These are phyloP conservation scores for Drosophila buzzatii DNA, from an alignment of 2,888 invertebrate species.

Conservation along the genomic window DNA sequence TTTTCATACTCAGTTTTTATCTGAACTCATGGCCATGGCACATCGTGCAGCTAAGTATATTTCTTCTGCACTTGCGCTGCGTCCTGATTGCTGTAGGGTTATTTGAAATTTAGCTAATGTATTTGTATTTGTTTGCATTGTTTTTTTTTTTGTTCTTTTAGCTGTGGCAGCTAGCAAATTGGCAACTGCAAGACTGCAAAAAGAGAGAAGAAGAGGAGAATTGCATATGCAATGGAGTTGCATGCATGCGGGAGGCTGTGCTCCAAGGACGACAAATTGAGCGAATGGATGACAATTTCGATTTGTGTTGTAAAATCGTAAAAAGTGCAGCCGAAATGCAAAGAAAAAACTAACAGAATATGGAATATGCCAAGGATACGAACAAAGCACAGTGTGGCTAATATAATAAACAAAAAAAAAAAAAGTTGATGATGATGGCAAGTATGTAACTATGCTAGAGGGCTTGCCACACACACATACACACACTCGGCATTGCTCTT, in stretches of 20 bases:
- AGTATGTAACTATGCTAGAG: constrained; percentile 12
- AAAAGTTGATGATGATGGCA: constrained; percentile 11
- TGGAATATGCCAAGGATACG: constrained; percentile 24
- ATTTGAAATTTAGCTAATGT: constrained; percentile 11
- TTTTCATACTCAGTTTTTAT: not conserved
- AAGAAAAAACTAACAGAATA: constrained; percentile 48
- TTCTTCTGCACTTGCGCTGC: not conserved
- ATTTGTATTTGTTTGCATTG: constrained; percentile 13
- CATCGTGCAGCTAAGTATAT: not conserved
- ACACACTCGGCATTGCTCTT: constrained; percentile 34
- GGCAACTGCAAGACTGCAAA: constrained; percentile 27
- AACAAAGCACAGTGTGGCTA: constrained; percentile 27
- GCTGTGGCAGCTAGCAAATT: constrained; percentile 45
- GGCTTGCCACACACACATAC: constrained; percentile 8
- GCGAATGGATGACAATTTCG: constrained; percentile 84
- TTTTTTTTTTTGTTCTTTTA: constrained; percentile 28
- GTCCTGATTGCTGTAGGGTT: not conserved
- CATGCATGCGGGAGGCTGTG: constrained; percentile 22
- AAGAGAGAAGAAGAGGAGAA: constrained; percentile 36
- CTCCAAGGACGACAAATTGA: constrained; percentile 80
- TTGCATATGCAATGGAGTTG: constrained; percentile 55
- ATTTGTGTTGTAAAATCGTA: constrained; percentile 80
- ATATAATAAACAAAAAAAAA: constrained; percentile 22
- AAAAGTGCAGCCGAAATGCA: constrained; percentile 69
- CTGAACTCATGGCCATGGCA: not conserved